Evolutionary conservation across 1,140 invertebrate species (phyloP), one percentile per base, ranked within the genome.

Genomic region (Harpegnathos saltator): DNA sequence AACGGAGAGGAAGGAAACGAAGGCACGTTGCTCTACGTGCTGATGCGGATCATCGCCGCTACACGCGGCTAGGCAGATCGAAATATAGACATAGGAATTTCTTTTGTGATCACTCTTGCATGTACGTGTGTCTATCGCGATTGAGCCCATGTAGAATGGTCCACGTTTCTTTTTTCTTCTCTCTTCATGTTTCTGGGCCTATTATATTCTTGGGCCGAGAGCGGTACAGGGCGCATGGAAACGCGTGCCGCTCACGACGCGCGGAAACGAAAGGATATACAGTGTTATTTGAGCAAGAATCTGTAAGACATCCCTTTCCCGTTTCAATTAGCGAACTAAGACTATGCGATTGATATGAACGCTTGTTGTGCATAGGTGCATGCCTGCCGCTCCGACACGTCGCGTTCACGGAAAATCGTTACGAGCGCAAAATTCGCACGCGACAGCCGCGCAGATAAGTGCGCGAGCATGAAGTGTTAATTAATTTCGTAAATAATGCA

Each of bases 251-350:
- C 52, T 69, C 11, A 52, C 9, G 22, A n/a, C n/a, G 29, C 33
- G 63, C 65, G 59, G 66, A 84, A 85, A 84, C 66, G 59, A 87
- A 44, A 80, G 65, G 50, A 69, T 44, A 84, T 69, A 58, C 83
- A 87, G 88, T 89, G 85, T 85, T 90, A 88, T 88, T 92, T 91
- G 90, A 91, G 89, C 91, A 91, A 92, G 89, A 90, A 74, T 90
- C 87, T n/a, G n/a, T 92, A 91, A 87, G 88, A 91, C 89, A 89
- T 87, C 83, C 83, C 88, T 89, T 89, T 82, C 80, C 89, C 72
- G 72, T 83, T 83, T 89, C 59, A 90, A 83, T 90, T 92, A 92
- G 90, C 89, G 86, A 84, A 89, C 90, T 91, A 91, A 87, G 83
- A 81, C 89, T 91, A 91, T 85, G 87, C 89, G 84, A 84, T 87